Percentiles rank a stretch among this genome's conserved stretches.
Evolutionary conservation across 2,888 invertebrate species (phyloP).

Genomic region (Corythucha ciliata): DNA sequence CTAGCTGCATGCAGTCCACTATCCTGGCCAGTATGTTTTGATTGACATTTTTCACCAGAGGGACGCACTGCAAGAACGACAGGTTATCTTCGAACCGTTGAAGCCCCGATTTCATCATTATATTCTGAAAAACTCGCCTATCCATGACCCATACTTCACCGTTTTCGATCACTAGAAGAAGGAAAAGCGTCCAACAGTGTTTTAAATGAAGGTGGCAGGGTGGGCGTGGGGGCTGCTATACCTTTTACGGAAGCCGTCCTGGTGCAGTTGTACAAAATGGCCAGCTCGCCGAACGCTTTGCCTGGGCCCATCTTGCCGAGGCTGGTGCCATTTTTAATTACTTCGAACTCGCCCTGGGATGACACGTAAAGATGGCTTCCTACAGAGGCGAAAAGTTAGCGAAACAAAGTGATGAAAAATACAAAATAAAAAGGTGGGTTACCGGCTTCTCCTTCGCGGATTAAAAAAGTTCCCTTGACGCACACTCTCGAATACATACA

Average conservation of each 20-base stretch:
- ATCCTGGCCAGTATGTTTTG: constrained; percentile 55
- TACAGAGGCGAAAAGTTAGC: constrained; percentile 29
- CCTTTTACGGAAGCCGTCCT: constrained; percentile 57
- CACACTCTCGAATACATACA: constrained; percentile 53
- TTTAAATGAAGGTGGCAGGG: not conserved
- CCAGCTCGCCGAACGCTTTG: constrained; percentile 59
- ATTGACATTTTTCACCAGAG: constrained; percentile 49
- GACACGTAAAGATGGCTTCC: constrained; percentile 54
- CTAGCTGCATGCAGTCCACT: constrained; percentile 61
- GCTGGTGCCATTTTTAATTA: constrained; percentile 53
- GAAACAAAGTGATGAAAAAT: not conserved
- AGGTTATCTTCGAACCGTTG: constrained; percentile 58
- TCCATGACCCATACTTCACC: constrained; percentile 61
- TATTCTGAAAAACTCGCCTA: constrained; percentile 56
- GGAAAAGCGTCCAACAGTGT: not conserved
- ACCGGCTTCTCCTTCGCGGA: constrained; percentile 54
- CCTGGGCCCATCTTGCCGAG: constrained; percentile 57
- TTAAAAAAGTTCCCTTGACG: constrained; percentile 48
- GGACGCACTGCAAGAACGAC: constrained; percentile 55
- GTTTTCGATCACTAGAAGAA: constrained; percentile 47
- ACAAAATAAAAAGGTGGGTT: constrained; percentile 13
- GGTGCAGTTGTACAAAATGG: constrained; percentile 66
- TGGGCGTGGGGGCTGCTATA: constrained; percentile 35
- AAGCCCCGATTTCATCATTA: constrained; percentile 61
- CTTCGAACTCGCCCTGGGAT: constrained; percentile 59